Conservation (phyloP, 2,113 vertebrate species). For the Cyanoramphus novaezelandiae region DNA sequence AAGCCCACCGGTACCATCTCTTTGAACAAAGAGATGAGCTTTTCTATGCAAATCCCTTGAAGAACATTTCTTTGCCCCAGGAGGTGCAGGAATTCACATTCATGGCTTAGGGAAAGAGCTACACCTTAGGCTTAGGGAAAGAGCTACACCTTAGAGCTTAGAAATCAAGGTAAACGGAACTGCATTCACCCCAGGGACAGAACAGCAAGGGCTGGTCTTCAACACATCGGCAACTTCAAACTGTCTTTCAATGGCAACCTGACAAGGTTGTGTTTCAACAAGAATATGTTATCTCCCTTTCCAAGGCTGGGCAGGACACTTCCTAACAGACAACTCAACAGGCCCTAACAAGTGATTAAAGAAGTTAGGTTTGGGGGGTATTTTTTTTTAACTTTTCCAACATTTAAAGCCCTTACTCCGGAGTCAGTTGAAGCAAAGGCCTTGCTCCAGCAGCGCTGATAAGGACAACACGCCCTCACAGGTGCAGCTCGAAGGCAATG, state of each 20-base stretch:
- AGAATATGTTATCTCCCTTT: conserved; percentile 34
- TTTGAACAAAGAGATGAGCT: background rate
- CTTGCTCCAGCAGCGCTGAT: conserved; percentile 4
- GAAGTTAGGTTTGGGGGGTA: background rate
- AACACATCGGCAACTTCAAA: conserved; percentile 18
- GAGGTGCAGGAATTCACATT: background rate
- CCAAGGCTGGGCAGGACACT: conserved; percentile 58
- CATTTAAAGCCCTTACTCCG: background rate
- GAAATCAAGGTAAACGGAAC: background rate
- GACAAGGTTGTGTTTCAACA: conserved; percentile 64
- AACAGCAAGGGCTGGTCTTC: background rate
- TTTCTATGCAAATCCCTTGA: background rate
- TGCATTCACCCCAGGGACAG: background rate
- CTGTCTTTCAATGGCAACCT: conserved; percentile 37
- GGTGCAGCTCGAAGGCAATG: background rate
- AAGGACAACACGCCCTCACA: conserved; percentile 14
- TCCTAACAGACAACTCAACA: conserved; percentile 54
- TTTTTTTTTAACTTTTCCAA: background rate
- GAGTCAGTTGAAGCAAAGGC: conserved; percentile 17
- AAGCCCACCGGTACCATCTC: background rate
- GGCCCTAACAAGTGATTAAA: conserved; percentile 58
- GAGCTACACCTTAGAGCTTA: background rate
- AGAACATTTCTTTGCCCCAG: background rate
- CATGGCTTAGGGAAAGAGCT: background rate
- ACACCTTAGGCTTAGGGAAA: background rate